Evolutionary conservation across 2,888 invertebrate genomes (phyloP), one percentile per base, ranked within the genome.

Genomic region (Branchinecta sandiegonensis): DNA sequence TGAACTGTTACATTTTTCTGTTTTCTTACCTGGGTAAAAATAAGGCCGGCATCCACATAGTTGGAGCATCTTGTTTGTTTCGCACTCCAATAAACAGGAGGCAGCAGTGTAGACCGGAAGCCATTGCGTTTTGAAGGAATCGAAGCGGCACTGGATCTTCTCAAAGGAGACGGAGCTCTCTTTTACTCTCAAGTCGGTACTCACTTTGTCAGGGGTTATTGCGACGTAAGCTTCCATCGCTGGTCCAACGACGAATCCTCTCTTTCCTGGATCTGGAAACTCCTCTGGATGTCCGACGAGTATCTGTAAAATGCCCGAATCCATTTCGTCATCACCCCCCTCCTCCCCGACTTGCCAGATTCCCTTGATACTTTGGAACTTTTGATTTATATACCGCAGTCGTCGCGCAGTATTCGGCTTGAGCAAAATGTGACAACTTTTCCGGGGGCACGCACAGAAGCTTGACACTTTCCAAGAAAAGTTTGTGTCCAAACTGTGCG

Each of bases 241-340:
- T 17, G 63, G 63, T 17, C 63, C 63, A 8, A 10, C 63, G 10
- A 56, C 14, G 2, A 56, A 56, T 17, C 63, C 63, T 9, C 63
- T n/a, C 12, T 56, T 56, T 56, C 63, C 63, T 17, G 63, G 63
- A 56, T 56, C 63, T 56, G 63, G 63, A 56, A 56, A 56, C 23
- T 56, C 63, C 23, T 56, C 63, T 17, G 63, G 23, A 10, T 56
- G 63, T 17, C 63, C 63, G 2, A 56, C 63, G 8, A 56, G 63
- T 17, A 56, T 10, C 63, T 56, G 23, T 17, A 56, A 8, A 23
- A 6, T 4, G 37, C 37, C 2, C 3, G 6, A 37, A 37, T 37
- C 4, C 0, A 2, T 37, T 37, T 37, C 37, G 37, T 37, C 37
- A 6, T 37, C 37, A 37, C 37, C 37, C 37, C 2, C 37, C 37